These are phyloP conservation scores for Ia io DNA, from an alignment of 2,113 vertebrate species.

Conservation along the genomic window DNA sequence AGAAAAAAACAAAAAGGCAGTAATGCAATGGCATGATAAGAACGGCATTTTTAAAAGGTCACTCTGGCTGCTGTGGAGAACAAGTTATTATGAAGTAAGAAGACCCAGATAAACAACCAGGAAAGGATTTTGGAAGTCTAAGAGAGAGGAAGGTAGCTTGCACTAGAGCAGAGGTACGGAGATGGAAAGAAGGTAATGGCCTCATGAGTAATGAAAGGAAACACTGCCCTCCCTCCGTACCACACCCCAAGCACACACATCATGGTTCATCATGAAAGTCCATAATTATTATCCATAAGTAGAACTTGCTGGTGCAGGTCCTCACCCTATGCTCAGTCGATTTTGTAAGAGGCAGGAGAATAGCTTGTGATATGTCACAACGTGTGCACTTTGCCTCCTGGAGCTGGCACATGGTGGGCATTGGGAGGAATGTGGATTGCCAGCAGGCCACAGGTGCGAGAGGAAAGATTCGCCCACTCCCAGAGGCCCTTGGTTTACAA, in stretches of 20 bases:
- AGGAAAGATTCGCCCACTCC: not conserved
- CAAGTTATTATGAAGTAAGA: not conserved
- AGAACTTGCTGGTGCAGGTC: not conserved
- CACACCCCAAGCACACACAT: not conserved
- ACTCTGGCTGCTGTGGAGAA: not conserved
- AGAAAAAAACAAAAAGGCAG: not conserved
- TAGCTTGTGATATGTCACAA: not conserved
- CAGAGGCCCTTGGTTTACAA: not conserved
- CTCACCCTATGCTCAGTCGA: not conserved
- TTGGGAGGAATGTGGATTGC: not conserved
- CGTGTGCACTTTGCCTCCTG: not conserved
- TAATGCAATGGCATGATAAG: not conserved
- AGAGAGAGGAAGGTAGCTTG: not conserved
- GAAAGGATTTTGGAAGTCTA: not conserved
- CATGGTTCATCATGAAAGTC: not conserved
- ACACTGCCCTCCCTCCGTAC: not conserved
- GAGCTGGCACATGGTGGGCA: not conserved
- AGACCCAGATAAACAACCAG: not conserved
- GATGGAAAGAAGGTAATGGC: not conserved
- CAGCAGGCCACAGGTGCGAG: constrained; percentile 38
- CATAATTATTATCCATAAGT: not conserved
- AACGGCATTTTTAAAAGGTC: not conserved
- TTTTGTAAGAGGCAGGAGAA: not conserved
- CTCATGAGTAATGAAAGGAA: not conserved
- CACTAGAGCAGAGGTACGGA: not conserved